phyloP scores from a whole-genome alignment of 2,797 vertebrate species.

The Parauchenoglanis ngamensis region DNA sequence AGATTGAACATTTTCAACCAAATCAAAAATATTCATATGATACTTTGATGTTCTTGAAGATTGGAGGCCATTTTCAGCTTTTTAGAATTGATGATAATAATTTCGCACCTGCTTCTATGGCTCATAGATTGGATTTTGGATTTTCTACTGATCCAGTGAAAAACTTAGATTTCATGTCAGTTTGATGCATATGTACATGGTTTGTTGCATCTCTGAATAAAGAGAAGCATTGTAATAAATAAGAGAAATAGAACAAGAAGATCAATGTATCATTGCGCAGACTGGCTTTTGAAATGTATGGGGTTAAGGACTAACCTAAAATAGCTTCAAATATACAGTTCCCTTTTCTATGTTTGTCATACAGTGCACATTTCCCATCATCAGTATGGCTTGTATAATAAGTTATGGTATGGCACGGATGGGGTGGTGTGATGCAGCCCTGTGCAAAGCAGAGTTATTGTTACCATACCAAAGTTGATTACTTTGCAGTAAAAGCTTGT shows the following conservation, averaged over 20 bases:
- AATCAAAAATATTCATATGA: constrained; percentile 16
- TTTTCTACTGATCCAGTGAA: background rate
- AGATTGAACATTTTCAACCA: constrained; percentile 3
- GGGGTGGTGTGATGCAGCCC: background rate
- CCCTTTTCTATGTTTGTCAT: too few species aligned
- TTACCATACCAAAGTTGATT: background rate
- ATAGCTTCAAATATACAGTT: background rate
- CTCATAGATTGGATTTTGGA: background rate
- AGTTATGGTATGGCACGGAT: background rate
- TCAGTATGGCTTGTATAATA: background rate
- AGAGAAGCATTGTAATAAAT: background rate
- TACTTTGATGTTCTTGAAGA: constrained; percentile 6
- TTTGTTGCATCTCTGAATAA: constrained; percentile 26
- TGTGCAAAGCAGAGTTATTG: background rate
- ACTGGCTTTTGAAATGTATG: background rate
- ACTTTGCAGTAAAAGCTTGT: background rate
- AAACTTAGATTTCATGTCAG: background rate
- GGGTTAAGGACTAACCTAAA: background rate
- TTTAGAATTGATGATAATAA: background rate
- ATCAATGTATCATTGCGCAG: background rate
- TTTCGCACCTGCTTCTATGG: background rate
- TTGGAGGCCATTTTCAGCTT: background rate
- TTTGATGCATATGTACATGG: constrained; percentile 1
- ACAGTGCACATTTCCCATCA: background rate
- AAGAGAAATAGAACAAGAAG: background rate